phyloP scores from a whole-genome alignment of 2,113 vertebrate genomes.

The Nannobrachium achirus region DNA sequence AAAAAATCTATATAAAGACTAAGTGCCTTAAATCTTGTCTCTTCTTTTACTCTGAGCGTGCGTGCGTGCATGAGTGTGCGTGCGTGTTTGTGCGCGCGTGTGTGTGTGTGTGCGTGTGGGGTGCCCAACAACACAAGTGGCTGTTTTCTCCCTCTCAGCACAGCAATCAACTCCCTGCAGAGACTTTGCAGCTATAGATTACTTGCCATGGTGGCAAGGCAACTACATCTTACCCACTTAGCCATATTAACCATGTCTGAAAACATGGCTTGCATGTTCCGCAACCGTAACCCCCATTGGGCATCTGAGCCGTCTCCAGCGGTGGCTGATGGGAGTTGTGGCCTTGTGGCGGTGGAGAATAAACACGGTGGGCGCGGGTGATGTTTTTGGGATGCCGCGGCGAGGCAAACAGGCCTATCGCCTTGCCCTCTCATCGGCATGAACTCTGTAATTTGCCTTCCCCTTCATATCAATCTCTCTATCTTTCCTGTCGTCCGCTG shows the following conservation, averaged over 20 bases:
- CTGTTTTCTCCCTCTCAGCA: too few relatives aligned
- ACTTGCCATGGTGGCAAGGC: constrained; percentile 18
- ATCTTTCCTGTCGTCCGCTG: constrained; percentile 47
- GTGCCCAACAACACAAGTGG: background rate
- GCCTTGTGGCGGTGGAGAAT: constrained; percentile 64
- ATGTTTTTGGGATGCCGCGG: constrained; percentile 72
- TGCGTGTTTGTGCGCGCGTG: background rate
- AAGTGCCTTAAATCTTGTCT: constrained; percentile 63
- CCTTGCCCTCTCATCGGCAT: constrained; percentile 70
- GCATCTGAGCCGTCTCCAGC: constrained; percentile 55
- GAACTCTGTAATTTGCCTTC: constrained; percentile 69
- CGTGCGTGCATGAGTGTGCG: constrained; percentile 14
- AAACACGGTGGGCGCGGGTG: constrained; percentile 74
- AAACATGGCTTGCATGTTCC: constrained; percentile 48
- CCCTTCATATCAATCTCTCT: constrained; percentile 63
- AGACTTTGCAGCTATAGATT: constrained; percentile 2
- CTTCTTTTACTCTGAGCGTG: constrained; percentile 19
- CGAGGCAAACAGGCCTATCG: constrained; percentile 66
- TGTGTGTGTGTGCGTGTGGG: background rate
- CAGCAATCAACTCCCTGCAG: background rate
- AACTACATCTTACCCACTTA: constrained; percentile 27
- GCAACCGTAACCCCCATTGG: constrained; percentile 50
- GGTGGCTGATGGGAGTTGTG: constrained; percentile 69
- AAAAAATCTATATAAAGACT: constrained; percentile 62
- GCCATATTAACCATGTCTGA: constrained; percentile 44